phyloP scores from a whole-genome alignment of 1,140 invertebrate species.

The Trachymyrmex septentrionalis region DNA sequence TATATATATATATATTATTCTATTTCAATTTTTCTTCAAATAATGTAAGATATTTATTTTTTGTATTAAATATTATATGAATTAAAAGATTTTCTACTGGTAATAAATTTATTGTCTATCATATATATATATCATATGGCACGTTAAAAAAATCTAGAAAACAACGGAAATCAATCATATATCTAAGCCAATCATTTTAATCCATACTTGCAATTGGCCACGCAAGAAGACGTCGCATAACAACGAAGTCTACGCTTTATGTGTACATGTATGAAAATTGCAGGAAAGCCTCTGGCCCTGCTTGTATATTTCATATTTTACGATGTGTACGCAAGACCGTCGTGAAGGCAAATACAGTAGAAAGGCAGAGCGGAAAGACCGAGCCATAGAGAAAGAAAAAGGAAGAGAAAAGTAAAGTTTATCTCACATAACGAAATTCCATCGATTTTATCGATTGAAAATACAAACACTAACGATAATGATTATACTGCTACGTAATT shows the following conservation, averaged over 20 bases:
- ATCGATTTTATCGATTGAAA: background rate
- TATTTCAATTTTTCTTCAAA: background rate
- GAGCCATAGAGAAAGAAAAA: slow-evolving; percentile 40
- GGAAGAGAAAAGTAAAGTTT: slow-evolving; percentile 3
- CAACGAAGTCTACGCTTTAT: slow-evolving; percentile 46
- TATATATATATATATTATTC: too few species aligned
- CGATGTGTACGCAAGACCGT: slow-evolving; percentile 72
- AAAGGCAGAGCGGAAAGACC: background rate
- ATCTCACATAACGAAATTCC: background rate
- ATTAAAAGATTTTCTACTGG: background rate
- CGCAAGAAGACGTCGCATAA: slow-evolving; percentile 26
- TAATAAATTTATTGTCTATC: background rate
- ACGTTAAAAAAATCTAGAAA: background rate
- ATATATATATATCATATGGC: background rate
- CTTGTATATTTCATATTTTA: slow-evolving; percentile 77
- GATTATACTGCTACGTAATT: background rate
- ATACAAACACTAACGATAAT: background rate
- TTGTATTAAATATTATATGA: background rate
- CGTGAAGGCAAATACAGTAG: slow-evolving; percentile 69
- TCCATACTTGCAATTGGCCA: background rate
- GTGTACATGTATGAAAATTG: slow-evolving; percentile 70
- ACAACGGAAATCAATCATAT: background rate
- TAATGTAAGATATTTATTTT: background rate
- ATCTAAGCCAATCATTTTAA: slow-evolving; percentile 23
- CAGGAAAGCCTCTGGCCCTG: slow-evolving; percentile 36